Conservation (phyloP, 2,113 vertebrate genomes). For the Pseudorectes ferrugineus region DNA sequence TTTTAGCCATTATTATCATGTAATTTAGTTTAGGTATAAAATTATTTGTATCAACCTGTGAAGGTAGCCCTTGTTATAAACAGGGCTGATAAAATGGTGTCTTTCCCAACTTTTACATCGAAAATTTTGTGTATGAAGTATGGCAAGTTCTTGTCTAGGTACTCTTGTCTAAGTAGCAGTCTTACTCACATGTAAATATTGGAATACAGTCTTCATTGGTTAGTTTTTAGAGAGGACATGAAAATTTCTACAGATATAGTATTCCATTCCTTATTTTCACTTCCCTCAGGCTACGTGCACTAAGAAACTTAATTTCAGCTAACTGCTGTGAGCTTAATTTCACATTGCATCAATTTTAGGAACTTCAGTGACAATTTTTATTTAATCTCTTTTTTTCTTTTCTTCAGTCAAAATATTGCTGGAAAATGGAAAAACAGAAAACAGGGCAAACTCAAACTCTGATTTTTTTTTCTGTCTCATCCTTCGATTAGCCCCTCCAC, state of each 20-base stretch:
- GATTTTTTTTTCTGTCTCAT: neutral
- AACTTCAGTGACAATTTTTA: neutral
- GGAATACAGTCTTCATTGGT: neutral
- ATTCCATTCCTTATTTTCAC: neutral
- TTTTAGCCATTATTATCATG: neutral
- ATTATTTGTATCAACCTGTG: neutral
- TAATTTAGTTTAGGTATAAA: neutral
- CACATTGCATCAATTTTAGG: neutral
- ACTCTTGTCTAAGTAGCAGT: neutral
- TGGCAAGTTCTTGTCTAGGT: neutral
- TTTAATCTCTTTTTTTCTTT: neutral
- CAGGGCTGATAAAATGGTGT: neutral
- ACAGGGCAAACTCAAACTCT: neutral
- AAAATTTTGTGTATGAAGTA: neutral
- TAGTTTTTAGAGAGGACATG: neutral
- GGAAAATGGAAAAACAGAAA: neutral
- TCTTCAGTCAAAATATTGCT: neutral
- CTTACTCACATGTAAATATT: neutral
- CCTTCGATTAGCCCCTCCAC: neutral
- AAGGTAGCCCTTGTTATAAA: neutral
- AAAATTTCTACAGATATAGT: neutral
- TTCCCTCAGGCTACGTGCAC: neutral
- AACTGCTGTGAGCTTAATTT: neutral
- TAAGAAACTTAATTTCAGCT: neutral
- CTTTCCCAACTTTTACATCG: neutral